phyloP scores from a whole-genome alignment of 1,140 invertebrate genomes.

The Leptoteleia sp. region DNA sequence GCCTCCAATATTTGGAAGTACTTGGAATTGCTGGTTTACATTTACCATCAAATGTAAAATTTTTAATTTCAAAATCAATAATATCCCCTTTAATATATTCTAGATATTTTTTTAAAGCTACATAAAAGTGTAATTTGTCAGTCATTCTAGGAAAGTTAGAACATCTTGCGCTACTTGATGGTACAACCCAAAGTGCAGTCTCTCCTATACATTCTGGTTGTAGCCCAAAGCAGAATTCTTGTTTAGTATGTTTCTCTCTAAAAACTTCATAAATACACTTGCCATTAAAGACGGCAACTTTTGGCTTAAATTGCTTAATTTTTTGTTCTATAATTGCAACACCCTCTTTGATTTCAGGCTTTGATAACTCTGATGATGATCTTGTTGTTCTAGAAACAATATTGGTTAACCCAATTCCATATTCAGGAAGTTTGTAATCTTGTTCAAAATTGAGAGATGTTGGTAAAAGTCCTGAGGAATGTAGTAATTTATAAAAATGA shows the following conservation, averaged over 20 bases:
- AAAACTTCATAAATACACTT: slow-evolving; percentile 79
- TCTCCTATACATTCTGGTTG: slow-evolving; percentile 72
- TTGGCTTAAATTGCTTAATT: slow-evolving; percentile 74
- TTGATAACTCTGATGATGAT: slow-evolving; percentile 76
- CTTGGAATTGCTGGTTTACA: slow-evolving; percentile 70
- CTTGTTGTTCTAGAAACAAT: slow-evolving; percentile 76
- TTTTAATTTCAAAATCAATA: slow-evolving; percentile 61
- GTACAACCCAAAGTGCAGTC: slow-evolving; percentile 78
- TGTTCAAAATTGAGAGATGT: slow-evolving; percentile 72
- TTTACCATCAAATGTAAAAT: slow-evolving; percentile 75
- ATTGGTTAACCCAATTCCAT: slow-evolving; percentile 78
- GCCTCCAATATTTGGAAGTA: slow-evolving; percentile 77
- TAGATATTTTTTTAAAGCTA: slow-evolving; percentile 75
- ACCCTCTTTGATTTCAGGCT: slow-evolving; percentile 76
- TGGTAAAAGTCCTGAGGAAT: slow-evolving; percentile 72
- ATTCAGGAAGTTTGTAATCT: slow-evolving; percentile 72
- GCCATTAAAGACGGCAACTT: slow-evolving; percentile 78
- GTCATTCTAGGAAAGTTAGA: slow-evolving; percentile 78
- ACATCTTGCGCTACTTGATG: slow-evolving; percentile 79
- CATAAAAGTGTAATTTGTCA: slow-evolving; percentile 79
- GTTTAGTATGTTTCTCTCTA: slow-evolving; percentile 65
- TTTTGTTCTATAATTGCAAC: slow-evolving; percentile 71
- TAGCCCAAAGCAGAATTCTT: slow-evolving; percentile 74
- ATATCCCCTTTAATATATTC: slow-evolving; percentile 74
- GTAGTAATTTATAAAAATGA: slow-evolving; percentile 79